Base-by-base conservation (phyloP, 2,797 vertebrate species). In the Balearica regulorum region DNA sequence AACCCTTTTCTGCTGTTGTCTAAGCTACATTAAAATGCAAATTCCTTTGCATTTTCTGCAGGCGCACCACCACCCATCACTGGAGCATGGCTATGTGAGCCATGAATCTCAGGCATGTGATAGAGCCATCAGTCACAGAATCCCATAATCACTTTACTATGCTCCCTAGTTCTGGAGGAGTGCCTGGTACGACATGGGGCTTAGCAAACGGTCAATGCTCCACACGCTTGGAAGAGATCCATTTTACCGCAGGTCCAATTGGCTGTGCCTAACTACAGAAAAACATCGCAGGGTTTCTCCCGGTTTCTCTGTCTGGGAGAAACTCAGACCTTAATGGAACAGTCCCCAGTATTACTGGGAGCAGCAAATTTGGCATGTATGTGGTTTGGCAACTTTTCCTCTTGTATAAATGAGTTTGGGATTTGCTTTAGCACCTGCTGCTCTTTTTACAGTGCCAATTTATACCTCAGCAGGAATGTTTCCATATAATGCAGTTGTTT, bases 101-200 rank as follows among this genome's bases (percentile, higher is more conserved):
- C 64, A 31, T 89, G 89, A 85, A 80, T 87, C 87, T 78, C 89
- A 68, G 60, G 55, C 58, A 54, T 60, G 75, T 18, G 86, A 96
- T 96, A 90, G 81, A 97, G 83, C 71, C 82, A 96, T 93, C 94
- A 93, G 84, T 87, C 92, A 87, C 60, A 68, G 89, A 83, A 61
- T 87, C 49, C 60, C 61, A 68, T 93, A 95, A 96, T 93, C 89
- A 39, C 55, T 93, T 84, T 37, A 16, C 43, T n/a, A 5, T 54
- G 35, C 33, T 78, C 53, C 35, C 22, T 43, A 6, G n/a, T 21
- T 91, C 68, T 96, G 93, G 88, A 95, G 68, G 8, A 87, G 31
- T 44, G 92, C 89, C 95, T 93, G 76, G 14, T 61, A 41, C 84
- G 91, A 72, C 91, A 69, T 55, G 85, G 35, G 54, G 82, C 33